Evolutionary conservation across 2,888 invertebrate genomes (phyloP).

Genomic region (Caenorhabditis zanzibari): DNA sequence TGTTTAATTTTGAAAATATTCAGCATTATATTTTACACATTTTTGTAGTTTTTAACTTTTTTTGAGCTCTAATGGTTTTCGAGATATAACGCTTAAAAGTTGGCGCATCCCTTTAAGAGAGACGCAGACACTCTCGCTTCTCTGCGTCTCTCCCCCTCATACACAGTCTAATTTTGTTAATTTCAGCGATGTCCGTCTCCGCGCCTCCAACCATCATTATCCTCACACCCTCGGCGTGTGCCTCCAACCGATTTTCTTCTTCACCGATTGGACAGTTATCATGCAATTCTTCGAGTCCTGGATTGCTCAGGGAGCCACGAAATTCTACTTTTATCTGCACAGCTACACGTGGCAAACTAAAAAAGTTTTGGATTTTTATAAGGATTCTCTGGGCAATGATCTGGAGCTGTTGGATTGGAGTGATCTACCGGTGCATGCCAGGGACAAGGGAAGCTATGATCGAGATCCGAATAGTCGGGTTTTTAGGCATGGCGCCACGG

Average conservation of each 20-base stretch:
- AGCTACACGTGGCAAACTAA: conserved; percentile 68
- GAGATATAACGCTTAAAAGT: background rate
- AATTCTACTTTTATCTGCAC: conserved; percentile 77
- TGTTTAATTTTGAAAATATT: background rate
- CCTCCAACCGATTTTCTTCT: conserved; percentile 76
- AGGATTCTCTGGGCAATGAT: conserved; percentile 60
- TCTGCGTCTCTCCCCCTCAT: background rate
- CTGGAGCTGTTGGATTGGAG: conserved; percentile 71
- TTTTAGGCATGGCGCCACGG: conserved; percentile 66
- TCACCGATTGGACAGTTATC: conserved; percentile 73
- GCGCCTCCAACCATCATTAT: conserved; percentile 39
- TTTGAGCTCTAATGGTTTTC: background rate
- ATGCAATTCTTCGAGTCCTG: conserved; percentile 76
- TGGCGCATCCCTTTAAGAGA: background rate
- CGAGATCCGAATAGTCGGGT: conserved; percentile 65
- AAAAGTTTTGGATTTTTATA: conserved; percentile 68
- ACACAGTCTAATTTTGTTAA: too few relatives aligned
- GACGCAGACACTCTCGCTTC: too few relatives aligned
- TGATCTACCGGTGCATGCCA: conserved; percentile 65
- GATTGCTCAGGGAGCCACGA: conserved; percentile 76
- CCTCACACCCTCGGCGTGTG: conserved; percentile 74
- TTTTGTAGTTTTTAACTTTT: background rate
- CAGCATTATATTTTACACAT: background rate
- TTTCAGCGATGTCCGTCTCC: conserved; percentile 69
- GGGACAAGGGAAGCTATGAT: conserved; percentile 57